Conservation (phyloP, 2,888 invertebrate genomes). For the Coremacera marginata region DNA sequence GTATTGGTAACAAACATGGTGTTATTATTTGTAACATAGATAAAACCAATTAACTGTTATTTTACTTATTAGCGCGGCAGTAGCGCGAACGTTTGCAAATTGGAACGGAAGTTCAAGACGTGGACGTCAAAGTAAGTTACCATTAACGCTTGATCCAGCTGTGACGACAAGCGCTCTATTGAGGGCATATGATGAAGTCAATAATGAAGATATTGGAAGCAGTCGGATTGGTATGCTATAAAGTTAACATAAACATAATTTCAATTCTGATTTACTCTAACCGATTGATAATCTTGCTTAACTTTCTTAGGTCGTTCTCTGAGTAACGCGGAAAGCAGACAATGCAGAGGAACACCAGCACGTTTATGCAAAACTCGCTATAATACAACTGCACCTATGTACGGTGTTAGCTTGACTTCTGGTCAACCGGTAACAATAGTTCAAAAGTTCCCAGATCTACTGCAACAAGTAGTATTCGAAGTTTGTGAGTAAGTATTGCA, state of each 20-base stretch:
- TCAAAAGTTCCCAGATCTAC: slow-evolving; percentile 91
- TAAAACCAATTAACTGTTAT: slow-evolving; percentile 1
- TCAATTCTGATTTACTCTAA: neutral
- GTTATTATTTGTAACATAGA: slow-evolving; percentile 1
- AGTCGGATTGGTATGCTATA: slow-evolving; percentile 69
- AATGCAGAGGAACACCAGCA: slow-evolving; percentile 74
- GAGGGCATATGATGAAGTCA: slow-evolving; percentile 73
- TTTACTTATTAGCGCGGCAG: slow-evolving; percentile 75
- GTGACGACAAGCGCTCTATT: slow-evolving; percentile 80
- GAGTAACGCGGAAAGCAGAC: slow-evolving; percentile 60
- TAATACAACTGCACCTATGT: slow-evolving; percentile 95
- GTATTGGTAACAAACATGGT: neutral
- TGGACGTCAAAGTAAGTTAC: slow-evolving; percentile 74
- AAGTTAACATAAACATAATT: neutral
- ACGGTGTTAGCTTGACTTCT: slow-evolving; percentile 92
- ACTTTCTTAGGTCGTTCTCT: slow-evolving; percentile 65
- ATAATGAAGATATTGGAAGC: slow-evolving; percentile 70
- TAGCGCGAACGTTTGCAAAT: slow-evolving; percentile 79
- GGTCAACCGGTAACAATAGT: slow-evolving; percentile 94
- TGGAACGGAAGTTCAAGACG: slow-evolving; percentile 79
- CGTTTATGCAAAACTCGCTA: slow-evolving; percentile 89
- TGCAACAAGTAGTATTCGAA: slow-evolving; percentile 94
- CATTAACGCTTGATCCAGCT: slow-evolving; percentile 80
- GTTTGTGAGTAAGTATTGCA: slow-evolving; percentile 84
- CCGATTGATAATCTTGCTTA: neutral